Evolutionary conservation across 2,113 vertebrate genomes (phyloP).

Genomic region (Actinemys pallida): DNA sequence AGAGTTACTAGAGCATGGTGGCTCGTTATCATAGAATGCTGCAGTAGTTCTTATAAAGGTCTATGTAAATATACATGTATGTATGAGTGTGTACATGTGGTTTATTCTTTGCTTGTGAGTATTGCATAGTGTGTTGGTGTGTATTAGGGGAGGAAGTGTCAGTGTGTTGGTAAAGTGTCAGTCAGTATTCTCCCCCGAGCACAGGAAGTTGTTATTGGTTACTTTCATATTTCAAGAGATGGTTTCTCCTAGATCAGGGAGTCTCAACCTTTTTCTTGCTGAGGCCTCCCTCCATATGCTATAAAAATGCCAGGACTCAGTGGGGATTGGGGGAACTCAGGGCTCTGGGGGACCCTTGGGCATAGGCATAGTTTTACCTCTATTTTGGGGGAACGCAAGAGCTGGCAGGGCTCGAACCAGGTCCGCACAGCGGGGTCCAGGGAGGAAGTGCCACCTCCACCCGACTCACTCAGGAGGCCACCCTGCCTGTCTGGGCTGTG

Average conservation of each 20-base stretch:
- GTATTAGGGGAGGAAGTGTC: background rate
- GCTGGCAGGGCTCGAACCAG: no score
- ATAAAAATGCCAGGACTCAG: no score
- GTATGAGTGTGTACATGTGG: rapidly evolving
- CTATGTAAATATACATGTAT: rapidly evolving
- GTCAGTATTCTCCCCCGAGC: background rate
- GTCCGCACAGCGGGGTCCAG: no score
- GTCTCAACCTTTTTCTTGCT: no score
- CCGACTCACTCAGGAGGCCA: no score
- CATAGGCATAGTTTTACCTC: no score
- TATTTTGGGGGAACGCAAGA: no score
- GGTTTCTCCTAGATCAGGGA: background rate
- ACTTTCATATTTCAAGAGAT: background rate
- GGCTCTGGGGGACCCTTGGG: no score
- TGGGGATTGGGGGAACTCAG: no score
- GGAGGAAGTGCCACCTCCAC: no score
- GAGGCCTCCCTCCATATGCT: no score
- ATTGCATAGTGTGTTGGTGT: background rate
- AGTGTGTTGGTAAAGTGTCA: background rate
- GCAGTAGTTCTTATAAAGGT: conserved; percentile 33
- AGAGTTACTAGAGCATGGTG: conserved; percentile 30
- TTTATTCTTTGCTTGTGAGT: background rate
- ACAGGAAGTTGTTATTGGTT: background rate
- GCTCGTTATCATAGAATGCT: background rate
- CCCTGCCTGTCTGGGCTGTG: no score